Conservation (phyloP, 2,113 vertebrate genomes). For the Haemorhous mexicanus region DNA sequence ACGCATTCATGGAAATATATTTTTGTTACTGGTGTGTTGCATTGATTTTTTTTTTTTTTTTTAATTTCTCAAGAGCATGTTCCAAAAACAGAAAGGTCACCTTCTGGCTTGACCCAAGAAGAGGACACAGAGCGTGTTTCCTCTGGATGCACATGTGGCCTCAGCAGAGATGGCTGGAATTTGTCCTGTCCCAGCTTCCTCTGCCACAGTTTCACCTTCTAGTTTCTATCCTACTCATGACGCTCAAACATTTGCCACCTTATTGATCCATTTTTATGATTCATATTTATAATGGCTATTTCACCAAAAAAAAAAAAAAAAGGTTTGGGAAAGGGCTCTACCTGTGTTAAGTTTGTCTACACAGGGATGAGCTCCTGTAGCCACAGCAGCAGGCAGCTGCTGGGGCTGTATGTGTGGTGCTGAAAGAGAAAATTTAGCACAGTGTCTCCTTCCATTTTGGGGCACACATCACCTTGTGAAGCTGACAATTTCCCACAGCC, state of each 20-base stretch:
- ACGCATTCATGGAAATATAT: background rate
- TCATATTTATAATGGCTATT: background rate
- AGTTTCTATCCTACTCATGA: background rate
- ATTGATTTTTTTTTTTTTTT: background rate
- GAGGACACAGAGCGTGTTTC: fast-evolving
- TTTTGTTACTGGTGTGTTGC: background rate
- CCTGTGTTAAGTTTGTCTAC: background rate
- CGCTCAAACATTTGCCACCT: background rate
- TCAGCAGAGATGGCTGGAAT: background rate
- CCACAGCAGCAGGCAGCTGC: background rate
- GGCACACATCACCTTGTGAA: background rate
- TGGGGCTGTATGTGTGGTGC: background rate
- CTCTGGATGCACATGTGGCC: background rate
- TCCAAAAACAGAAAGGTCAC: background rate
- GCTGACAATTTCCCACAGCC: background rate
- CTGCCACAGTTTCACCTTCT: background rate
- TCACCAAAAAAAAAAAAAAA: background rate
- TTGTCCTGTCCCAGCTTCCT: background rate
- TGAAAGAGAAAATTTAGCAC: background rate
- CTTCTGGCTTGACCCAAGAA: background rate
- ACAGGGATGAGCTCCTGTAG: fast-evolving
- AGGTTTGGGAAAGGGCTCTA: fast-evolving
- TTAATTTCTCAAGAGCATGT: background rate
- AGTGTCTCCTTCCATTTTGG: background rate
- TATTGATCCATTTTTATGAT: background rate